Percentiles rank a stretch among this genome's conserved stretches.
These are phyloP conservation scores for Halcyon malimbica DNA, from an alignment of 2,113 vertebrate genomes.

Conservation along the genomic window DNA sequence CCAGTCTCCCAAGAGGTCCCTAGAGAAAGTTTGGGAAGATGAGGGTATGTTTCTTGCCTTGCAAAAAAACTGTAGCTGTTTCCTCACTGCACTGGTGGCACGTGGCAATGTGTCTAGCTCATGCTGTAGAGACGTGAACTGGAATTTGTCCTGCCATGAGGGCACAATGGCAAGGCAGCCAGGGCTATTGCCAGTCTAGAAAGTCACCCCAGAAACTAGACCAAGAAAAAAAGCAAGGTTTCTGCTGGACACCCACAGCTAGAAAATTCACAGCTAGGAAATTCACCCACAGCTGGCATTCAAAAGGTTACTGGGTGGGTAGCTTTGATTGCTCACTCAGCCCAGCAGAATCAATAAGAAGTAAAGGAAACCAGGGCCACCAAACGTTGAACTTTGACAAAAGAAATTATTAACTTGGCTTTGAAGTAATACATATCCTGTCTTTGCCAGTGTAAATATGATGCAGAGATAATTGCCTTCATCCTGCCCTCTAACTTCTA, in stretches of 20 bases:
- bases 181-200: background rate
- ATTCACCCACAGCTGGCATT: background rate
- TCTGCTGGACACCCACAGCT: background rate
- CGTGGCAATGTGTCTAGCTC: background rate
- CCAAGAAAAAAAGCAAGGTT: background rate
- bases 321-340: constrained; percentile 4
- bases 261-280: background rate
- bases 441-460: constrained; percentile 60
- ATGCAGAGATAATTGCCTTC: constrained; percentile 36
- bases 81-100: background rate
- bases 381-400: constrained; percentile 36
- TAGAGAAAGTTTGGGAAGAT: background rate
- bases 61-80: background rate
- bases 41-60: background rate
- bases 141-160: background rate
- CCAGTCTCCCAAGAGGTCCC: background rate
- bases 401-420: constrained; percentile 51
- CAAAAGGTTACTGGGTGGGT: background rate
- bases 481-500: background rate
- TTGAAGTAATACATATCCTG: background rate
- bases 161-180: background rate
- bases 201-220: constrained; percentile 10
- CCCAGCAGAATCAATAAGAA: constrained; percentile 20
- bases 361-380: constrained; percentile 17
- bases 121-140: background rate